A percentile compares a stretch with the other conserved stretches of the same genome.
Evolutionary conservation across 2,888 invertebrate species (phyloP).

Genomic region (Liodrosophila aerea): DNA sequence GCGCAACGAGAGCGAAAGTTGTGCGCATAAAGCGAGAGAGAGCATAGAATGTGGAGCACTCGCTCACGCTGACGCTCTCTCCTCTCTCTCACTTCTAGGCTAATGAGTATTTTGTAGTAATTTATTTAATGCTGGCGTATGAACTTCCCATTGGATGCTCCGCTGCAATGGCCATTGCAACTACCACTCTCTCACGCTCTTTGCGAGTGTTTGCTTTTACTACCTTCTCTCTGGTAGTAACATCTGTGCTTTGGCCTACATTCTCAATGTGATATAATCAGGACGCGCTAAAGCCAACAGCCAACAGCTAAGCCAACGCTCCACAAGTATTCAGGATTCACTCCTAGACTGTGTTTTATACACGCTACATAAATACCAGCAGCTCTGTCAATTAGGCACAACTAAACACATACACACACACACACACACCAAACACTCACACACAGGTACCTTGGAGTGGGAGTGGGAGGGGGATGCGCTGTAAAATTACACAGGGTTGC

Average conservation of each 20-base stretch:
- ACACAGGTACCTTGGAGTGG: constrained; percentile 14
- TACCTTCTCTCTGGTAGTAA: constrained; percentile 31
- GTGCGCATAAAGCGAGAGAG: constrained; percentile 35
- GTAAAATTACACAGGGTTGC: constrained; percentile 43
- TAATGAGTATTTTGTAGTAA: constrained; percentile 59
- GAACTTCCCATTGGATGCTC: constrained; percentile 27
- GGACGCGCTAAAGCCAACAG: constrained; percentile 70
- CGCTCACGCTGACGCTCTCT: constrained; percentile 7
- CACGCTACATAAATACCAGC: constrained; percentile 44
- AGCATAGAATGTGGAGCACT: not conserved
- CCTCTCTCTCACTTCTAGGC: constrained; percentile 15
- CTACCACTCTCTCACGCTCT: not conserved
- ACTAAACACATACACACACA: constrained; percentile 18
- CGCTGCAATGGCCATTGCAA: constrained; percentile 16
- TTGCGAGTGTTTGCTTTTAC: constrained; percentile 1
- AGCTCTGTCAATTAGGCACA: constrained; percentile 61
- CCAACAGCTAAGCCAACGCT: constrained; percentile 59
- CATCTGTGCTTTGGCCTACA: constrained; percentile 76
- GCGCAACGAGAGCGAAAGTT: constrained; percentile 29
- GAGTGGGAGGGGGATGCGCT: constrained; percentile 12
- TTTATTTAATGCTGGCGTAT: constrained; percentile 45
- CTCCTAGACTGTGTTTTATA: constrained; percentile 26
- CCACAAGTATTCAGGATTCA: constrained; percentile 66
- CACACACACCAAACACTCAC: constrained; percentile 5
- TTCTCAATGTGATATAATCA: constrained; percentile 75